Conservation (phyloP, 2,113 vertebrate genomes). For the Chamaetylas fuelleborni region DNA sequence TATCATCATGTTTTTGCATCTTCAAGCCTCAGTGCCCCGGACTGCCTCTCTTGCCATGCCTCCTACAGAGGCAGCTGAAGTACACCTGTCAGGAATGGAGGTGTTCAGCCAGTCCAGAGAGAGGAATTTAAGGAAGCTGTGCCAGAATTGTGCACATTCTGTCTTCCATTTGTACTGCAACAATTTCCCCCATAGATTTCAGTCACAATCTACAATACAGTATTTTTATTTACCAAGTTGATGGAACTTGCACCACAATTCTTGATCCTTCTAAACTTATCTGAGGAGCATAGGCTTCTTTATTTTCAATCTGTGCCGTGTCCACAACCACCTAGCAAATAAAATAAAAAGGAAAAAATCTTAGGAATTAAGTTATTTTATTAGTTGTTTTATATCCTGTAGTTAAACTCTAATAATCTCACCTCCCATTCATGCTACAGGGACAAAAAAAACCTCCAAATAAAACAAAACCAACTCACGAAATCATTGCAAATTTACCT, state of each 20-base stretch:
- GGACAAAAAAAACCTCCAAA: not conserved
- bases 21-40: not conserved
- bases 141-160: fast-evolving
- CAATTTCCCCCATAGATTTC: not conserved
- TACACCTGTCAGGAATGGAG: not conserved
- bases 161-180: not conserved
- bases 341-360: not conserved
- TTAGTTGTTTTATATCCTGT: not conserved
- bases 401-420: not conserved
- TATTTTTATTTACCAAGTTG: slow-evolving; percentile 87
- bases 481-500: not conserved
- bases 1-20: not conserved
- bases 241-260: slow-evolving; percentile 96
- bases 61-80: not conserved
- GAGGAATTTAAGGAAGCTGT: not conserved
- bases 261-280: slow-evolving; percentile 93
- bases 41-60: not conserved
- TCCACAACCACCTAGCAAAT: slow-evolving; percentile 92
- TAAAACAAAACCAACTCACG: not conserved
- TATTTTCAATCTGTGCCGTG: slow-evolving; percentile 97
- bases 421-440: not conserved
- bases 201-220: not conserved
- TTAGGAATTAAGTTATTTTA: not conserved
- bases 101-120: not conserved
- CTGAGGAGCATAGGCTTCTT: slow-evolving; percentile 96